Evolutionary conservation across 2,113 vertebrate genomes (phyloP).

Genomic region (Hiodon tergisus): DNA sequence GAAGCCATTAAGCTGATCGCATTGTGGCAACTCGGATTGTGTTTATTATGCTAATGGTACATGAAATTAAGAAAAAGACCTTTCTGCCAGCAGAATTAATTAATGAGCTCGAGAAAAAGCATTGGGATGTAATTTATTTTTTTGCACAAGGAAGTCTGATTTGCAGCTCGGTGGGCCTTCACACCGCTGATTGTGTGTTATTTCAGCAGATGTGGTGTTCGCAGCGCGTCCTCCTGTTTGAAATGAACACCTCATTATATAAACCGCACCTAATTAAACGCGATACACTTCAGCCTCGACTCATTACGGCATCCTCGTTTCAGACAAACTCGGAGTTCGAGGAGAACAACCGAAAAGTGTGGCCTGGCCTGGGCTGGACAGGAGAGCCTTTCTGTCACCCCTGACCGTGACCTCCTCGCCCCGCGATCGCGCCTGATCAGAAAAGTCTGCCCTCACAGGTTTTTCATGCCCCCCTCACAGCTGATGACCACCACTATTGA

Average conservation of each 20-base stretch:
- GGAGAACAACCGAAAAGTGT: no score
- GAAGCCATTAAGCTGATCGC: conserved; percentile 97
- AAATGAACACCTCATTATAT: conserved; percentile 99
- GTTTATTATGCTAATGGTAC: conserved; percentile 99
- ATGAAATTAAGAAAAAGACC: conserved; percentile 99
- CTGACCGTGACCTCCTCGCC: no score
- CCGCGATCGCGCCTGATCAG: no score
- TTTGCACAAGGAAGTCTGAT: conserved; percentile 95
- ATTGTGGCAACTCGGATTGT: conserved; percentile 98
- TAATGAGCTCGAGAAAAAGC: conserved; percentile 97
- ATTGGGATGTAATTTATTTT: conserved; percentile 98
- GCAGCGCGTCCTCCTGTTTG: conserved; percentile 97
- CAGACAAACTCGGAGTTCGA: conserved; percentile 26
- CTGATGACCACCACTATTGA: no score
- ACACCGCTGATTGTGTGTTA: conserved; percentile 98
- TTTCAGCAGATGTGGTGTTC: conserved; percentile 98
- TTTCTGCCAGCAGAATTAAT: conserved; percentile 99
- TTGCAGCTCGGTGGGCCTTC: conserved; percentile 94
- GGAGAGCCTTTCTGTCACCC: no score
- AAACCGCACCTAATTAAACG: conserved; percentile 99
- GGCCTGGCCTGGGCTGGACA: no score
- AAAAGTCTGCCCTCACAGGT: no score
- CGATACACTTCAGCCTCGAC: conserved; percentile 90
- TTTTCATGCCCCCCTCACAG: no score
- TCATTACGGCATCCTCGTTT: conserved; percentile 94